phyloP scores from a whole-genome alignment of 1,140 invertebrate genomes.

The Ips nitidus region DNA sequence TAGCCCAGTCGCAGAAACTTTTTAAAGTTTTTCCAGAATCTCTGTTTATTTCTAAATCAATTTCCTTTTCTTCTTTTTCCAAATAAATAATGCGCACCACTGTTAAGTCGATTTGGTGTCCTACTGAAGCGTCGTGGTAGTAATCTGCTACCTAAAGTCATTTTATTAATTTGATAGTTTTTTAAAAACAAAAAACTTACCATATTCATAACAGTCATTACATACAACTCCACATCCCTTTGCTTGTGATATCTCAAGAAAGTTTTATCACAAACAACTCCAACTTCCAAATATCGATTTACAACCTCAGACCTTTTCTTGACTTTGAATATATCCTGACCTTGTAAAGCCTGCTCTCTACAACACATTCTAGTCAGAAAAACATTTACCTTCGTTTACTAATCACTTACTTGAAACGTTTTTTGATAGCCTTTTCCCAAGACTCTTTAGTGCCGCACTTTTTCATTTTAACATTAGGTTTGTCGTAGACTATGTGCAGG shows the following conservation, averaged over 20 bases:
- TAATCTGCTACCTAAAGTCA: constrained; percentile 59
- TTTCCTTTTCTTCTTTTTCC: constrained; percentile 57
- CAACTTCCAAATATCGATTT: constrained; percentile 62
- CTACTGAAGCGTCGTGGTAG: constrained; percentile 65
- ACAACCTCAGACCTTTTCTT: constrained; percentile 49
- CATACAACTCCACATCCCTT: constrained; percentile 65
- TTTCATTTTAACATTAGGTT: constrained; percentile 26
- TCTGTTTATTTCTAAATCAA: constrained; percentile 58
- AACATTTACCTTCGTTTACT: not conserved
- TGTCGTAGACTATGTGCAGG: constrained; percentile 55
- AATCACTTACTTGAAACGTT: constrained; percentile 45
- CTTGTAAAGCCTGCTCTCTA: constrained; percentile 28
- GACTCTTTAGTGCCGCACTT: constrained; percentile 47
- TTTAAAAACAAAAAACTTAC: constrained; percentile 44
- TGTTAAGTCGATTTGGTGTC: constrained; percentile 69
- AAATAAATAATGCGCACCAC: constrained; percentile 63
- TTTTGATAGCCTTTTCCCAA: constrained; percentile 55
- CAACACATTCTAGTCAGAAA: not conserved
- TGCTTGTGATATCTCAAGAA: constrained; percentile 65
- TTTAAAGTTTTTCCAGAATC: constrained; percentile 63
- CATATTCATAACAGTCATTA: constrained; percentile 75
- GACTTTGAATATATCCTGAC: constrained; percentile 32
- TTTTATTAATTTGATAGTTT: not conserved
- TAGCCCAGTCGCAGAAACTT: constrained; percentile 71
- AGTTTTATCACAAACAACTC: constrained; percentile 66